These are phyloP conservation scores for Drosophila novamexicana DNA, from an alignment of 1,140 invertebrate genomes.

Conservation along the genomic window DNA sequence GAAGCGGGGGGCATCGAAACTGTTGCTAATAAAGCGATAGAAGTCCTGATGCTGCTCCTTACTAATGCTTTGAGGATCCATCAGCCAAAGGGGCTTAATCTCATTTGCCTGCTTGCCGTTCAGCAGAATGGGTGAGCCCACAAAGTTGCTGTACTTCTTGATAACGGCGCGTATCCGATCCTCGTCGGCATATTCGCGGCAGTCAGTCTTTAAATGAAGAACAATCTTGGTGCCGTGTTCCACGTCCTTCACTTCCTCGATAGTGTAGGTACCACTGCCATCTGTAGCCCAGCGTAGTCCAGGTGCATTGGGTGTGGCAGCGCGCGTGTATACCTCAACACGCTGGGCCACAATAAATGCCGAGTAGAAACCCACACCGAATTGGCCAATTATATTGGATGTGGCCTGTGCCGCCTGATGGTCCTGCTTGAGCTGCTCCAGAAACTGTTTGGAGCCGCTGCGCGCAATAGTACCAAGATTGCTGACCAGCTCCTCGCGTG, in stretches of 20 bases:
- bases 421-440: constrained; percentile 93
- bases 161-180: constrained; percentile 93
- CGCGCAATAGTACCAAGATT: constrained; percentile 98
- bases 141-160: constrained; percentile 98
- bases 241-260: constrained; percentile 93
- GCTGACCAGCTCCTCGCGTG: constrained; percentile 94
- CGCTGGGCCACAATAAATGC: constrained; percentile 98
- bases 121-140: constrained; percentile 95
- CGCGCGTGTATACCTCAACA: constrained; percentile 95
- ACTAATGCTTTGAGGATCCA: constrained; percentile 95
- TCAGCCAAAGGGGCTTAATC: constrained; percentile 96
- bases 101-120: constrained; percentile 95
- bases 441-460: constrained; percentile 97
- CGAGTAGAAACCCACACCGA: constrained; percentile 99
- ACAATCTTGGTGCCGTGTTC: constrained; percentile 97
- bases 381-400: constrained; percentile 97
- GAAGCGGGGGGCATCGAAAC: constrained; percentile 93
- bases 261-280: constrained; percentile 96
- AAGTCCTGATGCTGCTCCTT: constrained; percentile 95
- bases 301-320: constrained; percentile 86
- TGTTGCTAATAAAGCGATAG: constrained; percentile 93
- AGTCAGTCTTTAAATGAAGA: constrained; percentile 94
- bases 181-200: constrained; percentile 95
- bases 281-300: constrained; percentile 95
- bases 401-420: constrained; percentile 86